Conservation (phyloP, 2,113 vertebrate species). For the Limanda limanda region DNA sequence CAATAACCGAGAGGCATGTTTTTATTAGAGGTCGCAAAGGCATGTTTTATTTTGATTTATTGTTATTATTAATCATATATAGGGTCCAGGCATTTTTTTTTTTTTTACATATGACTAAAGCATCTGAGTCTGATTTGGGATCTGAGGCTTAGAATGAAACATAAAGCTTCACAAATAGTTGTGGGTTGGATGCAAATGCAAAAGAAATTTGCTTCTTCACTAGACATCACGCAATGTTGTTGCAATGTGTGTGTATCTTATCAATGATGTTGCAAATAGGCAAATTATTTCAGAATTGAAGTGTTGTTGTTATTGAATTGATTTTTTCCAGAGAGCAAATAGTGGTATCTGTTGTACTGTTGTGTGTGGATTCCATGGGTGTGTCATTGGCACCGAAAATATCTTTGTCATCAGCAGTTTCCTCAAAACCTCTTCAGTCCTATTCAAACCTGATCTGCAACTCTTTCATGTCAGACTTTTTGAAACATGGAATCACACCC, state of each 20-base stretch:
- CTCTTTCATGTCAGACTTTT: too few species aligned
- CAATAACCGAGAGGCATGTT: slow-evolving; percentile 31
- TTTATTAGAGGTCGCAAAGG: slow-evolving; percentile 5
- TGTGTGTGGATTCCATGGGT: too few species aligned
- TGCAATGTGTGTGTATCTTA: background rate
- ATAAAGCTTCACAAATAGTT: background rate
- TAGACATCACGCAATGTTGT: background rate
- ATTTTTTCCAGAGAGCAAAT: too few species aligned
- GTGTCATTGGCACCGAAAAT: too few species aligned
- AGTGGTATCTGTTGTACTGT: too few species aligned
- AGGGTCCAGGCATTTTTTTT: background rate
- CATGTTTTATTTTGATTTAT: slow-evolving; percentile 10
- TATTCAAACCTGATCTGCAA: too few species aligned
- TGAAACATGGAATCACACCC: too few species aligned
- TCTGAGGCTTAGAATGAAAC: slow-evolving; percentile 5
- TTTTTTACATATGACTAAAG: background rate
- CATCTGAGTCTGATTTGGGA: background rate
- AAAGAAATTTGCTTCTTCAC: slow-evolving; percentile 5
- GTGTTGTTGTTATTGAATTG: too few species aligned
- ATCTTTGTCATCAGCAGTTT: too few species aligned
- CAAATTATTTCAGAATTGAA: too few species aligned
- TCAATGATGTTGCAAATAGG: background rate
- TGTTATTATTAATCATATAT: background rate
- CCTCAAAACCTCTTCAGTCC: too few species aligned
- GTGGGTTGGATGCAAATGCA: slow-evolving; percentile 3